Evolutionary conservation across 1,140 invertebrate species (phyloP), one percentile per base, ranked within the genome.

Genomic region (Pinna nobilis): DNA sequence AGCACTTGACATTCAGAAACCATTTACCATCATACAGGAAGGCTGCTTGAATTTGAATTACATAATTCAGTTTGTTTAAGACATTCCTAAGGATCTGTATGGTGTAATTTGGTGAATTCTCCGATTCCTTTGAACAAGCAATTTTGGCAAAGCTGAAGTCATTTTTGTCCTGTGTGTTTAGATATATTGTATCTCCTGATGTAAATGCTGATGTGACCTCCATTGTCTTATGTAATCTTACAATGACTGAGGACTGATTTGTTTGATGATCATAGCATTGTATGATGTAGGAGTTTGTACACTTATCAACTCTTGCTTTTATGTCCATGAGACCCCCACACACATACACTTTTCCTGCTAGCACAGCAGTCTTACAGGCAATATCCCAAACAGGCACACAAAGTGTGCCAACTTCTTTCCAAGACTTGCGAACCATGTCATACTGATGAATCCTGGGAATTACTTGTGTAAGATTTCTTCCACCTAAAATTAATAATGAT

Each of bases 11-110:
- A 44, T 44, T 44, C 9, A 44, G 39, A 44, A 44, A 44, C 39
- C 39, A 44, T 44, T 44, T 44, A 44, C n/a, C n/a, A n/a, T 44
- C 39, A n/a, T 44, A 44, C 39, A 44, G 39, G n/a, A 44, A 44
- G 9, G 39, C 39, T n/a, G 39, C 9, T n/a, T 44, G 39, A 44
- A 44, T n/a, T 11, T 11, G 39, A 44, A 44, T 44, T 44, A n/a
- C n/a, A n/a, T 44, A 44, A 9, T 44, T 44, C 39, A 44, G 39
- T 44, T n/a, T 44, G 39, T 44, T 44, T n/a, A 44, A n/a, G n/a
- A 44, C n/a, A n/a, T 44, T 44, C 39, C 39, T 9, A 11, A 44
- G n/a, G 9, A n/a, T 44, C n/a, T 44, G 39, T 11, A 44, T 44
- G 9, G 9, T 44, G 39, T 44, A 44, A 9, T 9, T 44, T 44